Conservation (phyloP, 2,113 vertebrate genomes). For the Chamaea fasciata region DNA sequence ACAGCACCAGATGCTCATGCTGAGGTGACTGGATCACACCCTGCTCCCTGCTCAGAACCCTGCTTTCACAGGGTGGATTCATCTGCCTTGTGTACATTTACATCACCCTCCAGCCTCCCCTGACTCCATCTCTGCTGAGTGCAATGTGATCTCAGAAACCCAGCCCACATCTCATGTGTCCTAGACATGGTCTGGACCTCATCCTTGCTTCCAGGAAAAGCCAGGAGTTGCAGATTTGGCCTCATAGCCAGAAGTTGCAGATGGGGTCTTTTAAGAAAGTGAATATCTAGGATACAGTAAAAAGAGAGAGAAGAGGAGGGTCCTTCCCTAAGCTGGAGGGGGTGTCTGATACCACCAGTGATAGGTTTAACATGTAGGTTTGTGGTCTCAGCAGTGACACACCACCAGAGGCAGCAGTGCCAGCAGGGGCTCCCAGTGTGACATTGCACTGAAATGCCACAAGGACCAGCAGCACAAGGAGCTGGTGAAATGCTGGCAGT, state of each 20-base stretch:
- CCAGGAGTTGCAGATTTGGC: neutral
- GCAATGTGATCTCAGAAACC: neutral
- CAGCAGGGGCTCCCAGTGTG: fast-evolving
- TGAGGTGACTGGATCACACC: neutral
- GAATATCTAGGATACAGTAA: neutral
- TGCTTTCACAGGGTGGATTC: neutral
- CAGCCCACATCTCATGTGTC: neutral
- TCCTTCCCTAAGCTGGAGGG: neutral
- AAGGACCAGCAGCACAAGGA: neutral
- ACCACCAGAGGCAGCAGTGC: neutral
- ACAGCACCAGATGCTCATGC: neutral
- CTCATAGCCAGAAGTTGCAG: neutral
- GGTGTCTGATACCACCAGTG: neutral
- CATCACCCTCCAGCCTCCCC: neutral
- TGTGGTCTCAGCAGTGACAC: neutral
- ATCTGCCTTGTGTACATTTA: neutral
- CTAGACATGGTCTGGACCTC: neutral
- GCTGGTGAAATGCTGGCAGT: neutral
- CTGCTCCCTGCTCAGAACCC: neutral
- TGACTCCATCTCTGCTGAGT: neutral
- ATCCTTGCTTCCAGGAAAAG: neutral
- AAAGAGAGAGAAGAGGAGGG: neutral
- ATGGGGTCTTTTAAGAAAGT: neutral
- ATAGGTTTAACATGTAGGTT: neutral
- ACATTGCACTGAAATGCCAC: neutral